phyloP scores from a whole-genome alignment of 1,140 invertebrate species.

The Rhopalosiphum padi region DNA sequence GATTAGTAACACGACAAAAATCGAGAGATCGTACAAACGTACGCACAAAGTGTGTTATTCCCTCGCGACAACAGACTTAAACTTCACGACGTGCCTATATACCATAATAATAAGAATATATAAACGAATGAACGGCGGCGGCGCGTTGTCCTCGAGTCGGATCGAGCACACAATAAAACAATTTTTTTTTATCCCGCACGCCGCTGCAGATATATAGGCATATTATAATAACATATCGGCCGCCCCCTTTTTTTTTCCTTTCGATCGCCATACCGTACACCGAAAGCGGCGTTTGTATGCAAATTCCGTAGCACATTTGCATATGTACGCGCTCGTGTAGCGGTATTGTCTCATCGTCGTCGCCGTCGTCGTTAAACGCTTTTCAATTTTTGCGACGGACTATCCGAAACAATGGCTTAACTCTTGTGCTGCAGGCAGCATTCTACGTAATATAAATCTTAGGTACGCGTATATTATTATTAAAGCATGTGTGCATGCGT shows the following conservation, averaged over 20 bases:
- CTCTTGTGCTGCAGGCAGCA: not conserved
- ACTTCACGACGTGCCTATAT: not conserved
- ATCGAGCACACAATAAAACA: not conserved
- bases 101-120: not conserved
- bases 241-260: not conserved
- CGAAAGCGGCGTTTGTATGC: constrained; percentile 40
- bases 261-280: constrained; percentile 39
- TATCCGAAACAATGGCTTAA: constrained; percentile 23
- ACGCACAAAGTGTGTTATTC: not conserved
- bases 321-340: not conserved
- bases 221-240: not conserved
- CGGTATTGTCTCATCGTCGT: constrained; percentile 43
- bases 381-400: constrained; percentile 39
- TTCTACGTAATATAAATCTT: not conserved
- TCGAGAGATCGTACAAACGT: not conserved
- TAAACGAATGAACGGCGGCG: not conserved
- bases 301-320: constrained; percentile 17
- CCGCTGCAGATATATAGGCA: not conserved
- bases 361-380: constrained; percentile 39
- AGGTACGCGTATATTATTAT: constrained; percentile 1
- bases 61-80: not conserved
- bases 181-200: not conserved
- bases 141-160: not conserved
- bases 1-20: not conserved
- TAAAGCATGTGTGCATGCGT: not conserved